A percentile compares a stretch with the other conserved stretches of the same genome.
These are phyloP conservation scores for Erebia epiphron DNA, from an alignment of 2,888 invertebrate genomes.

Conservation along the genomic window DNA sequence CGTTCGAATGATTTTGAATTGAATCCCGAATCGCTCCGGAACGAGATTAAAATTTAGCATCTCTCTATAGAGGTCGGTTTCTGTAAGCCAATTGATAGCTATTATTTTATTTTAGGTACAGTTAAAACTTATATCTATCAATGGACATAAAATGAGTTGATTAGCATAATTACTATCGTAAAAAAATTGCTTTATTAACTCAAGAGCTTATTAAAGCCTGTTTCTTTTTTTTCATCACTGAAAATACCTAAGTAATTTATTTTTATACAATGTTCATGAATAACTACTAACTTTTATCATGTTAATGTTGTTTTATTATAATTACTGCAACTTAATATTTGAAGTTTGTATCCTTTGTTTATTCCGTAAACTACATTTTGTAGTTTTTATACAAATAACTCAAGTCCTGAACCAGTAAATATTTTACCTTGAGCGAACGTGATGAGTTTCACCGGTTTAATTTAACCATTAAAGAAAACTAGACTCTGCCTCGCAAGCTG, in stretches of 20 bases:
- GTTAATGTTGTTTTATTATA: too few species aligned
- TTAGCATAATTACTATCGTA: not conserved
- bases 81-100: slow-evolving; percentile 30
- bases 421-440: slow-evolving; percentile 40
- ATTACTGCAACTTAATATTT: too few species aligned
- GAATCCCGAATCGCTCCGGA: slow-evolving; percentile 49
- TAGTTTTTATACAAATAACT: not conserved
- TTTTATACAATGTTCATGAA: too few species aligned
- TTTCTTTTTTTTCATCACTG: not conserved
- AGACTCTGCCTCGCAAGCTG: slow-evolving; percentile 24
- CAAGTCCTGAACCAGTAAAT: slow-evolving; percentile 9
- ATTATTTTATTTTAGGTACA: slow-evolving; percentile 33
- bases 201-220: not conserved
- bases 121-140: slow-evolving; percentile 16
- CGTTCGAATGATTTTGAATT: slow-evolving; percentile 58
- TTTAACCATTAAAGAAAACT: slow-evolving; percentile 36
- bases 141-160: not conserved
- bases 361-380: not conserved
- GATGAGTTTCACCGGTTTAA: slow-evolving; percentile 35
- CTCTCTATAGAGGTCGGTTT: slow-evolving; percentile 32
- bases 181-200: not conserved
- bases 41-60: slow-evolving; percentile 51
- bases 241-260: too few species aligned
- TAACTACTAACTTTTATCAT: too few species aligned
- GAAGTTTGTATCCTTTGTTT: not conserved